These are phyloP conservation scores for Pachyseris speciosa DNA, from an alignment of 64 coral and sea anemone species.

Conservation along the genomic window DNA sequence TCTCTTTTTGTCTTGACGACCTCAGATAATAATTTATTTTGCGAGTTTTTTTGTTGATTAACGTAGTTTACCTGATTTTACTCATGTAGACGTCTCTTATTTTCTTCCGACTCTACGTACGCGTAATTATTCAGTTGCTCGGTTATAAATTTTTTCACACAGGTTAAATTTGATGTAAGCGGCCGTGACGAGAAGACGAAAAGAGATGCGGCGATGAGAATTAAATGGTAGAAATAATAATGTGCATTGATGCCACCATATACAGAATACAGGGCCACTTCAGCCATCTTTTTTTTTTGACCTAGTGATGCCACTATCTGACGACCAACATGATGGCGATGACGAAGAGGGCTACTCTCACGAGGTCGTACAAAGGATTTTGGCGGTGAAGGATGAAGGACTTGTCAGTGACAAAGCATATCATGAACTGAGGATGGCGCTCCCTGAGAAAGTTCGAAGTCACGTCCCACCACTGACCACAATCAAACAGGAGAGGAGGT, in stretches of 20 bases:
- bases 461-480: conserved; percentile 30
- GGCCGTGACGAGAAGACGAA: no score
- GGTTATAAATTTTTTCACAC: background rate
- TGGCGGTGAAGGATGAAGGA: conserved; percentile 51
- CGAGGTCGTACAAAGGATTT: background rate
- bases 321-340: background rate
- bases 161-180: background rate
- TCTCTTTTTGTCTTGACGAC: background rate
- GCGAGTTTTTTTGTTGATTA: conserved; percentile 2
- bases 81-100: background rate
- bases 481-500: conserved; percentile 1
- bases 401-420: conserved; percentile 62
- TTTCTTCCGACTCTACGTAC: background rate
- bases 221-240: no score
- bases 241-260: no score
- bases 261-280: no score
- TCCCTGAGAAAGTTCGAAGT: background rate
- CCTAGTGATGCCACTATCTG: background rate
- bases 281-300: background rate
- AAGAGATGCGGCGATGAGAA: no score
- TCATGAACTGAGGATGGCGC: conserved; percentile 50
- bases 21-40: background rate
- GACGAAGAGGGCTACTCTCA: background rate
- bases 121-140: background rate
- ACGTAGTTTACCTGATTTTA: conserved; percentile 12